Evolutionary conservation across 1,140 invertebrate genomes (phyloP), one percentile per base, ranked within the genome.

Genomic region (Sweltsa coloradensis): DNA sequence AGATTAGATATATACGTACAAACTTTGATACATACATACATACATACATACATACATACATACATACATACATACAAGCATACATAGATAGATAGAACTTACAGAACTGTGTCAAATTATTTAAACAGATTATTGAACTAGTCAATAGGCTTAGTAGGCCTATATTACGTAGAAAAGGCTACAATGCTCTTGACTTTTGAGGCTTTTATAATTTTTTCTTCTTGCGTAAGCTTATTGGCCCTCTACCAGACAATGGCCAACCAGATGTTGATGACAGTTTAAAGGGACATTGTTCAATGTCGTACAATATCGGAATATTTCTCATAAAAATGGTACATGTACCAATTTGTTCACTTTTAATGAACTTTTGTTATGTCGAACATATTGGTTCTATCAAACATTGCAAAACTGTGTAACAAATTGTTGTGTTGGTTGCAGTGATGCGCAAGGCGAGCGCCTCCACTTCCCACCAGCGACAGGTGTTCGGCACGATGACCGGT

Each of bases 401-500:
- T n/a, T n/a, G 46, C 47, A 13, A 21, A 40, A 22, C 47, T 45
- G 7, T 46, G 49, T 19, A 21, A 53, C 45, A 26, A 47, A 5
- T 46, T 19, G 23, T 14, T 6, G 24, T 6, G 18, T 44, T 45
- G 6, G 23, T 29, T 51, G 18, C 39, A 51, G 50, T 41, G 36
- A 51, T 51, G 13, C 60, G 54, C 19, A 62, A 60, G 55, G 49
- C 60, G 1, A 61, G 64, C 0, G 57, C 61, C 45, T 51, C 60
- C 5, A 50, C 63, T 2, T 21, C 46, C 11, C 49, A 57, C 0
- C 62, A 67, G 49, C 58, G 68, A 25, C 58, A 66, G 37, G 63
- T 74, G 36, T 74, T 70, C 49, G 73, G 73, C 11, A 72, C 65
- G 26, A 71, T 74, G 70, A 69, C 68, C 5, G 72, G 66, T 36